Conservation (phyloP, 2,888 invertebrate species). For the Protodeltote pygarga region DNA sequence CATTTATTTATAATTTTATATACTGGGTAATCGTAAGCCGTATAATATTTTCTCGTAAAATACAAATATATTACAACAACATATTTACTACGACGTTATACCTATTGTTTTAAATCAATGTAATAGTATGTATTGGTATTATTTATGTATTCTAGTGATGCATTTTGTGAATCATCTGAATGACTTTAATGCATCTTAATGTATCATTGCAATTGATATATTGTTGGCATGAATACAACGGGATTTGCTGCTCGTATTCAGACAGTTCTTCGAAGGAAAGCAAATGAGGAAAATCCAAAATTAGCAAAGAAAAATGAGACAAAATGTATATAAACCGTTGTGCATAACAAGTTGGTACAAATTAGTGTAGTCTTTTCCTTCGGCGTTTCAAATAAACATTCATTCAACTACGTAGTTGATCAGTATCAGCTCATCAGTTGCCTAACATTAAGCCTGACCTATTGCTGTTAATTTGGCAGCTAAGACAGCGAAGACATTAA, state of each 20-base stretch:
- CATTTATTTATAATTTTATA: no score
- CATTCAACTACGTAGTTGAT: slow-evolving; percentile 7
- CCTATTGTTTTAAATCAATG: no score
- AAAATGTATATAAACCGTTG: slow-evolving; percentile 4
- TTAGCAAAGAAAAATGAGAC: slow-evolving; percentile 16
- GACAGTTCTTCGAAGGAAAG: slow-evolving; percentile 14
- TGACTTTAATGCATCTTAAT: slow-evolving; percentile 44
- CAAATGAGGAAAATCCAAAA: slow-evolving; percentile 26
- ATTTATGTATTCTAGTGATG: slow-evolving; percentile 33
- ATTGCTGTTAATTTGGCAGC: slow-evolving; percentile 11
- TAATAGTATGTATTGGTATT: no score
- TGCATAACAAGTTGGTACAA: no score
- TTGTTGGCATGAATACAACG: slow-evolving; percentile 26
- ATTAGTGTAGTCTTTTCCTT: no score
- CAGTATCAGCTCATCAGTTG: slow-evolving; percentile 15
- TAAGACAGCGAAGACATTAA: slow-evolving; percentile 26
- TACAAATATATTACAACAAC: no score
- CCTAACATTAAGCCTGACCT: slow-evolving; percentile 4
- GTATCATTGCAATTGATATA: slow-evolving; percentile 36
- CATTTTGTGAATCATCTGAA: slow-evolving; percentile 46
- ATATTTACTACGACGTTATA: no score
- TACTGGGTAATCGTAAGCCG: no score
- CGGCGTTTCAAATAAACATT: neutral
- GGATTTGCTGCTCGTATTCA: slow-evolving; percentile 17
- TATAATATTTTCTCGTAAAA: no score